phyloP scores from a whole-genome alignment of 2,113 vertebrate genomes.

The Salvelinus sp. region DNA sequence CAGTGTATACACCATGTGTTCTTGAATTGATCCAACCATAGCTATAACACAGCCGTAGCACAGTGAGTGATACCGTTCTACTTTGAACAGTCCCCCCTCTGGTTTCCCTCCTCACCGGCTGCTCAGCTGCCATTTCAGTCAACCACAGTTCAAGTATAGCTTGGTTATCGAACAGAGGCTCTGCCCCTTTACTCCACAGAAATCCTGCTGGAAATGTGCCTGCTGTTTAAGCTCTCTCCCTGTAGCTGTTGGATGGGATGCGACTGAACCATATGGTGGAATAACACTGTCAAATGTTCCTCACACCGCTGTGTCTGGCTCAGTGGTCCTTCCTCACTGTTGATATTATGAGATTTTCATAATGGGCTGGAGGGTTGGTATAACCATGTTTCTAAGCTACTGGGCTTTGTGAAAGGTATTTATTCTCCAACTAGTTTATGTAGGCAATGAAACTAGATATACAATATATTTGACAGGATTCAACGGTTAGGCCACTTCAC shows the following conservation, averaged over 20 bases:
- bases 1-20: not conserved
- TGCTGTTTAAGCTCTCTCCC: slow-evolving; percentile 43
- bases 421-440: not conserved
- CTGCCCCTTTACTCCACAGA: slow-evolving; percentile 4
- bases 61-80: slow-evolving; percentile 22
- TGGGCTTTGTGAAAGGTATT: not conserved
- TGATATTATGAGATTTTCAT: not conserved
- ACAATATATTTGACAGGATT: not conserved
- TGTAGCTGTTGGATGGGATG: slow-evolving; percentile 43
- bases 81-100: not conserved
- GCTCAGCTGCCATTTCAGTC: slow-evolving; percentile 34
- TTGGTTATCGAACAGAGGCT: slow-evolving; percentile 44
- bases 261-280: slow-evolving; percentile 22
- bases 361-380: not conserved
- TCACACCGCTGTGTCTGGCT: slow-evolving; percentile 36
- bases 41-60: slow-evolving; percentile 46
- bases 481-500: not conserved
- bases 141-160: slow-evolving; percentile 48
- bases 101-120: slow-evolving; percentile 22
- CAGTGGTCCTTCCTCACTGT: not conserved
- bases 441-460: not conserved
- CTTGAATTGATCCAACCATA: slow-evolving; percentile 8
- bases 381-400: not conserved
- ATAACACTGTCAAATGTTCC: slow-evolving; percentile 45
- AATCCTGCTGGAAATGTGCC: slow-evolving; percentile 45